Evolutionary conservation across 2,888 invertebrate species (phyloP), one percentile per base, ranked within the genome.

Genomic region (Tridacna gigas): DNA sequence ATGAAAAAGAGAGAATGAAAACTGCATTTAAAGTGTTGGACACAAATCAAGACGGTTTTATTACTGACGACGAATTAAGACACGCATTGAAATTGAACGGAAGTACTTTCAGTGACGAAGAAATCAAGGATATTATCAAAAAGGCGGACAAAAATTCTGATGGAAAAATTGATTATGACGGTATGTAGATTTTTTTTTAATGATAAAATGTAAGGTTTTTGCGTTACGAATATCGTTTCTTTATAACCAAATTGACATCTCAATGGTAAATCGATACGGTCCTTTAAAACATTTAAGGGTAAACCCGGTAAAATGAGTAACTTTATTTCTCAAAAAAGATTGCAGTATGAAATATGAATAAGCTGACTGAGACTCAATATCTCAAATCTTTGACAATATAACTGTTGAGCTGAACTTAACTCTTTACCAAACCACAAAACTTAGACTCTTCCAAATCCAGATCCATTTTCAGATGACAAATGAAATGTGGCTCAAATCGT

Each of bases 1-100:
- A 79, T 45, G 88, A 88, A 56, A 86, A 84, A n/a, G 88, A 88
- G 25, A 22, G 88, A 28, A 79, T 88, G 78, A 88, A 83, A 71
- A 85, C 88, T 1, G 88, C 88, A 0, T 88, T 88, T 67, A 77
- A 74, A 81, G 86, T 87, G 22, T 26, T 87, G 25, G 86, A 87
- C 45, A 15, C 77, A 3, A 82, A 87, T 47, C 28, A 83, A 12
- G 86, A 87, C 65, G 86, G 86, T 0, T 87, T 65, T 69, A 84
- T 87, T 0, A 69, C 84, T 20, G 66, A 56, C 2, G 81, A 84
- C 4, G 86, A 87, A 63, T 71, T 87, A 0, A 11, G 61, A 47
- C 82, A 83, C 45, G 86, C 86, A 0, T 60, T 87, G 5, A 74
- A 82, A 5, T 26, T 25, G 18, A 77, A 67, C 18, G 86, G 86